phyloP scores from a whole-genome alignment of 2,113 vertebrate genomes.

The Melanocharis versteri region DNA sequence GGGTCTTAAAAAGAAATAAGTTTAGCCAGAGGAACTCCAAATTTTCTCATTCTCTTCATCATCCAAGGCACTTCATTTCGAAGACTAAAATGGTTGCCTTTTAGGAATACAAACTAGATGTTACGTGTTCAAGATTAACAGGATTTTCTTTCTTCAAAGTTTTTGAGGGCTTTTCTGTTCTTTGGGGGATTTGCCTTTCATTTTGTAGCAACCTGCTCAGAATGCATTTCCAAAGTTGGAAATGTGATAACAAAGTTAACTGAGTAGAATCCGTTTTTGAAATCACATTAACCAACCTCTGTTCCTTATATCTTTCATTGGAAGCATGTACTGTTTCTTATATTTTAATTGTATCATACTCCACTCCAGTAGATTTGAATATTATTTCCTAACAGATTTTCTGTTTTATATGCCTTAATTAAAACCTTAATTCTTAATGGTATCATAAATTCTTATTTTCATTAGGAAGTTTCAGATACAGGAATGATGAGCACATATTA shows the following conservation, averaged over 20 bases:
- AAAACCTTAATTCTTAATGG: background rate
- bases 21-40: background rate
- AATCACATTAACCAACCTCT: background rate
- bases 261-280: background rate
- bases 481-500: background rate
- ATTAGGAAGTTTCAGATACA: background rate
- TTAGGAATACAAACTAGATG: background rate
- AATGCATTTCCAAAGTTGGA: background rate
- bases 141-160: background rate
- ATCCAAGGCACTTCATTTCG: background rate
- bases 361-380: background rate
- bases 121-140: background rate
- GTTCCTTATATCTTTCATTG: background rate
- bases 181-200: background rate
- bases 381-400: background rate
- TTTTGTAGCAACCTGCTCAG: background rate
- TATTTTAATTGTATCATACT: background rate
- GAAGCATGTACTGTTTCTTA: background rate
- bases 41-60: background rate
- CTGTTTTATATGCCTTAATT: background rate
- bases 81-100: background rate
- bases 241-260: background rate
- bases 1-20: background rate
- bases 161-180: background rate
- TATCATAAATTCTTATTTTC: background rate